Conservation (phyloP, 2,888 invertebrate genomes). For the Lepetodrilus schrolli region DNA sequence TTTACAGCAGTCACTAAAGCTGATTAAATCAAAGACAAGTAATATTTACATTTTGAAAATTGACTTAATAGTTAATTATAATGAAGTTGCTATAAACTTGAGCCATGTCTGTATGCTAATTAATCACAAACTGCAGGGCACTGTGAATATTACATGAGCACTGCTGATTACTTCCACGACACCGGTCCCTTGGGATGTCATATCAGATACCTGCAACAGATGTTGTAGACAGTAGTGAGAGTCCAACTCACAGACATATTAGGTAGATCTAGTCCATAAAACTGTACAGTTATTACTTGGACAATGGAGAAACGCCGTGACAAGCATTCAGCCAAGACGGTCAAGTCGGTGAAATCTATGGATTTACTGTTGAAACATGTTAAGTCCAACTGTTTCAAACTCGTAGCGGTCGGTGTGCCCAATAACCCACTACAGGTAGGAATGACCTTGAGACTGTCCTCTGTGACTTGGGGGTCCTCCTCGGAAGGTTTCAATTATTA, state of each 20-base stretch:
- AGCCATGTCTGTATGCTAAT: too few relatives aligned
- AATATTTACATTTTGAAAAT: too few relatives aligned
- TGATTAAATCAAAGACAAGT: too few relatives aligned
- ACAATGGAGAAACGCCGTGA: neutral
- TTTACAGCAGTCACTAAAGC: too few relatives aligned
- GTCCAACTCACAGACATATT: neutral
- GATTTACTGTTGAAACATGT: slow-evolving; percentile 34
- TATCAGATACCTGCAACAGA: neutral
- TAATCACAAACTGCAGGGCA: too few relatives aligned
- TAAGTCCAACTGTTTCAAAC: slow-evolving; percentile 21
- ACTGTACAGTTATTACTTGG: neutral
- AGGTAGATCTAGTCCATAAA: too few relatives aligned
- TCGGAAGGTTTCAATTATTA: too few relatives aligned
- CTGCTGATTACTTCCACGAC: too few relatives aligned
- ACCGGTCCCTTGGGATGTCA: neutral
- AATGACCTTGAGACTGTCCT: neutral
- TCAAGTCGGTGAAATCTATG: neutral
- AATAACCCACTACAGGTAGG: neutral
- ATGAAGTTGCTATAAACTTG: too few relatives aligned
- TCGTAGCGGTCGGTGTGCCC: neutral
- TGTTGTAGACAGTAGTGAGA: neutral
- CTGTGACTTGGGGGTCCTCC: too few relatives aligned
- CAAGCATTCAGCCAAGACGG: neutral
- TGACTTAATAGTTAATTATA: too few relatives aligned
- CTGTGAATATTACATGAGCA: slow-evolving; percentile 10